Percentiles rank a stretch among this genome's conserved stretches.
Conservation (phyloP, 2,797 vertebrate species). For the Tragopan temminckii region DNA sequence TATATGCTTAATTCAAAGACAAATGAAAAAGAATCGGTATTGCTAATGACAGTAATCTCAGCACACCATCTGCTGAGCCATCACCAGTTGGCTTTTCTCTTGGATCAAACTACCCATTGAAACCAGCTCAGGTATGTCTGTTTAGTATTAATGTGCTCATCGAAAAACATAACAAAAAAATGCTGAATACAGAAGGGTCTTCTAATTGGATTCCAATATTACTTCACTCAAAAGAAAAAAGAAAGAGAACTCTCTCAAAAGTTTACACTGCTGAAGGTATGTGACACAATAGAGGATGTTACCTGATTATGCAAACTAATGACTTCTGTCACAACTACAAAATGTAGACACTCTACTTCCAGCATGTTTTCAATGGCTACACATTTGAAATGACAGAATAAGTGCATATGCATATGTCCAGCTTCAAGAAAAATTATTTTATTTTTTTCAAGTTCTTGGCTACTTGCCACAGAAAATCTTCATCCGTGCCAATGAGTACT, state of each 20-base stretch:
- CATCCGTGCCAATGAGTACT: background rate
- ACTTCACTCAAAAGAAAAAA: background rate
- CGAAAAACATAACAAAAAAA: background rate
- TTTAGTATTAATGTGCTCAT: background rate
- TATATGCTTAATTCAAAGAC: background rate
- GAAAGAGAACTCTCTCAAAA: background rate
- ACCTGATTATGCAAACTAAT: background rate
- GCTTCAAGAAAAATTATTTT: background rate
- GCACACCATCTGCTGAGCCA: background rate
- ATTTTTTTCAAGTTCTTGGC: background rate
- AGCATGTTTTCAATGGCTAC: background rate
- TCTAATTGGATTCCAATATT: background rate
- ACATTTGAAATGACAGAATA: background rate
- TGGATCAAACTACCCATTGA: background rate
- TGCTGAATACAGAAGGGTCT: background rate
- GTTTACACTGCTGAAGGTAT: background rate
- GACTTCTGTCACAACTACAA: rapidly evolving
- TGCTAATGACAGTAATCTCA: background rate
- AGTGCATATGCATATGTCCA: background rate
- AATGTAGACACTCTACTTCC: background rate
- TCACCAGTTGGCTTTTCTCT: background rate
- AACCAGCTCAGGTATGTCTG: background rate
- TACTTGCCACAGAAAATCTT: background rate
- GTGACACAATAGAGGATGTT: background rate
- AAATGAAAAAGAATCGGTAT: background rate